Percentiles rank a stretch among this genome's conserved stretches.
These are phyloP conservation scores for Ennomos fuscantarius DNA, from an alignment of 2,888 invertebrate genomes.

Conservation along the genomic window DNA sequence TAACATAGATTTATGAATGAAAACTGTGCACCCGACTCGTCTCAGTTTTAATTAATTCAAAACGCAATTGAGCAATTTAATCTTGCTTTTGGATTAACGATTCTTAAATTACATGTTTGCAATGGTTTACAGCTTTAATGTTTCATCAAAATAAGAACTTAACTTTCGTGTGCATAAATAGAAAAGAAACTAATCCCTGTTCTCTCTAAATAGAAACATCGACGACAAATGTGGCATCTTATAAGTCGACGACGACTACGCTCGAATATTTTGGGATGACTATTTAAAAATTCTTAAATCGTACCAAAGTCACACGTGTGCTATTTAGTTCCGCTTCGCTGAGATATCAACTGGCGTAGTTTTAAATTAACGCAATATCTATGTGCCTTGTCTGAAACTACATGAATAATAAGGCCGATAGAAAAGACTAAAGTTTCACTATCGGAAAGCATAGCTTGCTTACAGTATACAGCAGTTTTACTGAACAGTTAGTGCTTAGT, in stretches of 20 bases:
- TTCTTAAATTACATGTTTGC: conserved; percentile 20
- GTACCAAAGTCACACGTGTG: conserved; percentile 49
- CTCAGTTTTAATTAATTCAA: too few species aligned
- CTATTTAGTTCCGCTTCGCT: conserved; percentile 37
- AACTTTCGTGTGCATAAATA: conserved; percentile 18
- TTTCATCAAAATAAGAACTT: conserved; percentile 11
- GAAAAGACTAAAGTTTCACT: too few species aligned
- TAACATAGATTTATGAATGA: too few species aligned
- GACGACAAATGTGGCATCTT: conserved; percentile 46
- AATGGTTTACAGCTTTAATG: conserved; percentile 15
- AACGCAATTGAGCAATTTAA: too few species aligned
- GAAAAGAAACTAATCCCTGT: conserved; percentile 25
- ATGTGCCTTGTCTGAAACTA: too few species aligned
- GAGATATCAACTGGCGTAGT: neutral
- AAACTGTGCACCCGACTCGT: too few species aligned
- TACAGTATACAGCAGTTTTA: neutral
- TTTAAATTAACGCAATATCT: neutral
- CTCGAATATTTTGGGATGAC: conserved; percentile 48
- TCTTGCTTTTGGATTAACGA: conserved; percentile 5
- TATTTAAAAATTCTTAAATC: conserved; percentile 53
- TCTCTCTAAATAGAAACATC: conserved; percentile 45
- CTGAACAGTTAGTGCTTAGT: neutral
- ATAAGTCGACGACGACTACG: conserved; percentile 40
- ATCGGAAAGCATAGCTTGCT: too few species aligned
- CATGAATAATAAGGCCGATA: too few species aligned